Evolutionary conservation across 2,888 invertebrate genomes (phyloP), one percentile per base, ranked within the genome.

Genomic region (Lordiphosa fenestrarum): DNA sequence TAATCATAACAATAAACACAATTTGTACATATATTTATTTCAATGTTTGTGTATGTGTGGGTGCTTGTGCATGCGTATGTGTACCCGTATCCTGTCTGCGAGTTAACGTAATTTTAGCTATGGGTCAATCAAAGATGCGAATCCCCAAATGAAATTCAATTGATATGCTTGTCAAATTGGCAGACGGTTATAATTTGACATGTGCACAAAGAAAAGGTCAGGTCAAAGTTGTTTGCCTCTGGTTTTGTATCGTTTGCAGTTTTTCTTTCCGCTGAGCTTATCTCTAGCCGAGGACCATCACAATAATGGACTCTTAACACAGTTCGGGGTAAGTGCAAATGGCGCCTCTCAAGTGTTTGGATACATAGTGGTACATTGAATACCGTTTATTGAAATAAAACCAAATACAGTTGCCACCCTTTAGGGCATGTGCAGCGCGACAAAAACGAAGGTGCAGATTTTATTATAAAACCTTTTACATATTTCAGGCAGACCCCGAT

Each of bases 141-240:
- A 54, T 60, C 50, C 50, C 40, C 57, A 58, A 52, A 50, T 42
- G 57, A 61, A 66, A 75, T 71, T 69, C 80, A 71, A 82, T 78
- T 78, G 73, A 78, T 78, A 71, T 57, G 80, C 72, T 53, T 66
- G 76, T 62, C 80, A 56, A 71, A 71, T 65, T 66, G 73, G 65
- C 71, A 82, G 78, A 78, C 77, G 49, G 64, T 65, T 69, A 78
- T 75, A 82, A 75, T 78, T 75, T 75, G 66, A 62, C 61, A 70
- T 63, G 68, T 58, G 55, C 49, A 37, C 30, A 19, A 35, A 35
- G 51, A 50, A 39, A 69, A 56, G 57, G 65, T 54, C 68, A 54
- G 56, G 35, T 46, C 57, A 68, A 72, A 69, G 66, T 73, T 76
- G 65, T 39, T 30, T 46, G 53, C 51, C 59, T 51, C 56, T 53